These are phyloP conservation scores for Ditula angustiorana DNA, from an alignment of 2,888 invertebrate genomes.

Conservation along the genomic window DNA sequence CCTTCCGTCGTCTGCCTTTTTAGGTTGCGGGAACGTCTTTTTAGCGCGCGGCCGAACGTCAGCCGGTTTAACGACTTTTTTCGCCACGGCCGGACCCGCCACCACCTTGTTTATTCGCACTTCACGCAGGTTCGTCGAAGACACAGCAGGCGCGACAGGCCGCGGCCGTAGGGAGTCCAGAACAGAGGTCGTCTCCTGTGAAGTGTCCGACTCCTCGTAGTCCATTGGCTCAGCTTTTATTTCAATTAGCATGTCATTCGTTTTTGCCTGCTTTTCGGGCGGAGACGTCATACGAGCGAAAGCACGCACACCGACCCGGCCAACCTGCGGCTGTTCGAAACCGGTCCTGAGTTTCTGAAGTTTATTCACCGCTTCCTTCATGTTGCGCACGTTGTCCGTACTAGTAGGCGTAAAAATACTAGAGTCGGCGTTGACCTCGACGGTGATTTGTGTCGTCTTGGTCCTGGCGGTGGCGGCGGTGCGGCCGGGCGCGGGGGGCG, in stretches of 20 bases:
- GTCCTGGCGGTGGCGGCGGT: constrained; percentile 36
- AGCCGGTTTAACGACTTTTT: constrained; percentile 50
- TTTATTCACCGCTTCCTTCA: constrained; percentile 64
- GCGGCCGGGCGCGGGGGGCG: constrained; percentile 43
- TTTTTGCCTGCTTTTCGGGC: constrained; percentile 40
- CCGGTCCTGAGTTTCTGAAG: constrained; percentile 60
- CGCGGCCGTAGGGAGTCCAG: constrained; percentile 72
- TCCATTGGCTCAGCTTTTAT: constrained; percentile 78
- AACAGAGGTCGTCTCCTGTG: constrained; percentile 70
- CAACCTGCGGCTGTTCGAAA: constrained; percentile 58
- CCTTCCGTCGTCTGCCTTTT: constrained; percentile 66
- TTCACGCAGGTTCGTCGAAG: constrained; percentile 59
- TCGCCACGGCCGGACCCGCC: constrained; percentile 54
- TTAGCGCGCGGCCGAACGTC: constrained; percentile 66
- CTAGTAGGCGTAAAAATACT: constrained; percentile 67
- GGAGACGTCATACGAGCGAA: constrained; percentile 77
- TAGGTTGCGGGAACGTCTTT: constrained; percentile 75
- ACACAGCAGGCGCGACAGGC: constrained; percentile 57
- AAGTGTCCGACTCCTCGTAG: constrained; percentile 68
- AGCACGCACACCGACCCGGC: constrained; percentile 73
- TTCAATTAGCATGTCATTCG: constrained; percentile 64
- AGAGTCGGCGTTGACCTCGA: constrained; percentile 56
- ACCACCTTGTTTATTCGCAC: constrained; percentile 72
- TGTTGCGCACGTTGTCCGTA: constrained; percentile 60
- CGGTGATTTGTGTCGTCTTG: constrained; percentile 54